These are phyloP conservation scores for Microcebus ravelobensis DNA, from an alignment of 2,113 vertebrate genomes.

Conservation along the genomic window DNA sequence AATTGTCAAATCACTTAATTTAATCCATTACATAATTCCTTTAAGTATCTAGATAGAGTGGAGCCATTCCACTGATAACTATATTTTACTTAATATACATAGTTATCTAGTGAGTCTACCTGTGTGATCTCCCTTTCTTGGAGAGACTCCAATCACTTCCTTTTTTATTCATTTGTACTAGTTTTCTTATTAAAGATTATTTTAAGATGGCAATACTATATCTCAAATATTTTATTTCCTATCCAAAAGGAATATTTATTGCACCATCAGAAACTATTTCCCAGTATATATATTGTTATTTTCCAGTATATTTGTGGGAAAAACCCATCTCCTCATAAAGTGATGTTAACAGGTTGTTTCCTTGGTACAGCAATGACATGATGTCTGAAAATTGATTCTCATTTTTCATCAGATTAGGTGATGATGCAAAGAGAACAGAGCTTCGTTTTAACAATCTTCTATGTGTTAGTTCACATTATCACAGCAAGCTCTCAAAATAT, in stretches of 20 bases:
- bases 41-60: neutral
- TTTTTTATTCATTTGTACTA: neutral
- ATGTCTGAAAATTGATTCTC: neutral
- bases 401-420: neutral
- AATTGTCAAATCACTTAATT: neutral
- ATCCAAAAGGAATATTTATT: neutral
- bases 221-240: constrained; percentile 16
- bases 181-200: neutral
- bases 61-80: neutral
- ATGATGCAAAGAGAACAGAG: neutral
- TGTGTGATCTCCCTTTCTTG: neutral
- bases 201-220: neutral
- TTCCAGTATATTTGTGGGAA: neutral
- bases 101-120: neutral
- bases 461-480: neutral
- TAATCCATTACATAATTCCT: constrained; percentile 24
- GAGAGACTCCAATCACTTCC: neutral
- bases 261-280: neutral
- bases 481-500: neutral
- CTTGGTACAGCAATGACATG: neutral
- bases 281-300: neutral
- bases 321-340: neutral
- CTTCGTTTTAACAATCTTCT: neutral
- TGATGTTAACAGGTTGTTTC: neutral
- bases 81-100: neutral